Percentiles rank a stretch among this genome's conserved stretches.
phyloP scores from a whole-genome alignment of 2,888 invertebrate species.

The Sminthurinus aureus region DNA sequence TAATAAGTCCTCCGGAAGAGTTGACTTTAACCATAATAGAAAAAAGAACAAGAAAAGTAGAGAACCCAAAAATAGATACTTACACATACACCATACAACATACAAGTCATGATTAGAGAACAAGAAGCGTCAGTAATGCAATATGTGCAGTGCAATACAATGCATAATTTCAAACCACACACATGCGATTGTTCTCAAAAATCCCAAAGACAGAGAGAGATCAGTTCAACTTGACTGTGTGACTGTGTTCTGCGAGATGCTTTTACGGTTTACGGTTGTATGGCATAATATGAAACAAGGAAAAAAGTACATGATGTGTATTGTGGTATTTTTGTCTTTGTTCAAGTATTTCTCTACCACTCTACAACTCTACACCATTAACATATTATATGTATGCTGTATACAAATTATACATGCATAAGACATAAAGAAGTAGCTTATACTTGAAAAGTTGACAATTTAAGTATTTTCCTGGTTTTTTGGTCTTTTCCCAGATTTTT shows the following conservation, averaged over 20 bases:
- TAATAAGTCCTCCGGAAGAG: conserved; percentile 31
- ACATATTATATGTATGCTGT: not conserved
- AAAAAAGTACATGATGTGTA: conserved; percentile 33
- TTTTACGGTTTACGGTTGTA: not conserved
- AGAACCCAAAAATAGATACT: conserved; percentile 37
- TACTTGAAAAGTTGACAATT: conserved; percentile 27
- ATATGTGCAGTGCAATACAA: conserved; percentile 25
- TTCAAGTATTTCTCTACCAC: conserved; percentile 16
- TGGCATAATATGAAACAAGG: conserved; percentile 4
- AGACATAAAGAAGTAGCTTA: not conserved
- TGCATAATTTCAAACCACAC: conserved; percentile 40
- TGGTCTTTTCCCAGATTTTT: conserved; percentile 9
- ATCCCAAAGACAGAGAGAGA: conserved; percentile 12
- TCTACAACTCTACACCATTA: not conserved
- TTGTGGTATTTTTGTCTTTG: conserved; percentile 41
- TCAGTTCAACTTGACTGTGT: not conserved
- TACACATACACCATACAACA: not conserved
- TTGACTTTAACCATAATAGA: conserved; percentile 19
- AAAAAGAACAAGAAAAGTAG: conserved; percentile 19
- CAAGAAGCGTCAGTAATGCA: conserved; percentile 14
- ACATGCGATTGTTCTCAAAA: conserved; percentile 37
- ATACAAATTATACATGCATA: not conserved
- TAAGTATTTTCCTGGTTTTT: conserved; percentile 33
- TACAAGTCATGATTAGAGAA: conserved; percentile 2
- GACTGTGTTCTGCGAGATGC: not conserved